Evolutionary conservation across 2,797 vertebrate genomes (phyloP).

Genomic region (Momotus momota): DNA sequence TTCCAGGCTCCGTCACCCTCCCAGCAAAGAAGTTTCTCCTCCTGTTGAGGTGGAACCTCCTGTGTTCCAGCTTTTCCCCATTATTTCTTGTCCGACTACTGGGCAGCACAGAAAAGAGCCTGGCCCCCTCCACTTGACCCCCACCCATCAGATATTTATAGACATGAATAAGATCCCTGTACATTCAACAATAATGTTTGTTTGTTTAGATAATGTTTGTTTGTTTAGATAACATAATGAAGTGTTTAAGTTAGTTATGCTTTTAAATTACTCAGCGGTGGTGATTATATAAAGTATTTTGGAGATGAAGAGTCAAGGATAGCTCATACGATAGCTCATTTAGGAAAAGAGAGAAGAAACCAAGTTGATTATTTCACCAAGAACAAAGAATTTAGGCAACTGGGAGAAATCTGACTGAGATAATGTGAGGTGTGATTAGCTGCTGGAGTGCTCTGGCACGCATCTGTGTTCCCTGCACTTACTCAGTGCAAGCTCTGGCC

Average conservation of each 20-base stretch:
- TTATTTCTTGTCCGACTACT: too few relatives aligned
- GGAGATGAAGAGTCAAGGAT: neutral
- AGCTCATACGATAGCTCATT: neutral
- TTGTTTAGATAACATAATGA: neutral
- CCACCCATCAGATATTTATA: too few relatives aligned
- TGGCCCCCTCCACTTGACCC: too few relatives aligned
- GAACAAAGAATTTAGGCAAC: neutral
- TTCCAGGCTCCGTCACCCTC: neutral
- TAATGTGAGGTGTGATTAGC: neutral
- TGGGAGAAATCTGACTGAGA: neutral
- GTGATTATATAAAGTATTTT: conserved; percentile 9
- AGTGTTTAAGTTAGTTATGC: neutral
- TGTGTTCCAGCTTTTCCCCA: too few relatives aligned
- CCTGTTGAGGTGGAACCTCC: too few relatives aligned
- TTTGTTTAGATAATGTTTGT: neutral
- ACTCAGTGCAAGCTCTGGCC: neutral
- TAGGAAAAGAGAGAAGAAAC: neutral
- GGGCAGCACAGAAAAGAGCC: too few relatives aligned
- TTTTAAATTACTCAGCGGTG: neutral
- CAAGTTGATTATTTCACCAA: neutral
- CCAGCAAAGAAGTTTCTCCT: too few relatives aligned
- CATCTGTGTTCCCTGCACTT: neutral
- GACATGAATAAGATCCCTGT: too few relatives aligned
- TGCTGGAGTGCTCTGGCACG: neutral
- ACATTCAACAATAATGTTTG: too few relatives aligned